Conservation (phyloP, 2,888 invertebrate species). For the Lithophane leautieri region DNA sequence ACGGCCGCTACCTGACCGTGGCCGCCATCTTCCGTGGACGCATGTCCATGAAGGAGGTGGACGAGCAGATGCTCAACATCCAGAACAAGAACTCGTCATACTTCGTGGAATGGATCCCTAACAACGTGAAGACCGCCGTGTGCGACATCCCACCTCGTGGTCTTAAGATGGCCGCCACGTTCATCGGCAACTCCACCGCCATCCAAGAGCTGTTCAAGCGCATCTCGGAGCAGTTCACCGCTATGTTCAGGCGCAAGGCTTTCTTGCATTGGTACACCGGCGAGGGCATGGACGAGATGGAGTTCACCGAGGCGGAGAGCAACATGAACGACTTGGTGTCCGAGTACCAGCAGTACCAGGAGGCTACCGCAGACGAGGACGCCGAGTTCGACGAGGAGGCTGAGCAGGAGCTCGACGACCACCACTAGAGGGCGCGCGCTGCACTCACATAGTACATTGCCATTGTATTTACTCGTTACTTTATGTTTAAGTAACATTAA, state of each 20-base stretch:
- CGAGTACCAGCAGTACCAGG: conserved; percentile 98
- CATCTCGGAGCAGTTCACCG: conserved; percentile 97
- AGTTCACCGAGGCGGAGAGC: conserved; percentile 98
- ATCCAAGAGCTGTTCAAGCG: conserved; percentile 98
- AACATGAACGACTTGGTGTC: conserved; percentile 99
- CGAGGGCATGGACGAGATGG: conserved; percentile 99
- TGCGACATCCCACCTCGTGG: conserved; percentile 96
- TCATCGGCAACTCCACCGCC: conserved; percentile 98
- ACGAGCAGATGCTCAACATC: conserved; percentile 97
- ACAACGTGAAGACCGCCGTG: conserved; percentile 95
- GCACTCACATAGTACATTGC: conserved; percentile 80
- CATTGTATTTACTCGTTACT: conserved; percentile 86
- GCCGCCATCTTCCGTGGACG: conserved; percentile 97
- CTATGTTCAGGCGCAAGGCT: conserved; percentile 99
- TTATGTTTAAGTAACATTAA: conserved; percentile 84
- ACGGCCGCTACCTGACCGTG: conserved; percentile 97
- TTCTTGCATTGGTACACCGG: conserved; percentile 99
- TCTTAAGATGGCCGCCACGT: conserved; percentile 98
- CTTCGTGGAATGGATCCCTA: conserved; percentile 98
- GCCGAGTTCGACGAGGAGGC: conserved; percentile 95
- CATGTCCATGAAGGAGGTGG: conserved; percentile 98
- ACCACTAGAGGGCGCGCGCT: conserved; percentile 73
- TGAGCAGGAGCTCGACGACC: conserved; percentile 92
- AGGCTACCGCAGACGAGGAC: conserved; percentile 95
- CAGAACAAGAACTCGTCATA: conserved; percentile 98